These are phyloP conservation scores for Neodiprion pinetum DNA, from an alignment of 1,140 invertebrate genomes.

Conservation along the genomic window DNA sequence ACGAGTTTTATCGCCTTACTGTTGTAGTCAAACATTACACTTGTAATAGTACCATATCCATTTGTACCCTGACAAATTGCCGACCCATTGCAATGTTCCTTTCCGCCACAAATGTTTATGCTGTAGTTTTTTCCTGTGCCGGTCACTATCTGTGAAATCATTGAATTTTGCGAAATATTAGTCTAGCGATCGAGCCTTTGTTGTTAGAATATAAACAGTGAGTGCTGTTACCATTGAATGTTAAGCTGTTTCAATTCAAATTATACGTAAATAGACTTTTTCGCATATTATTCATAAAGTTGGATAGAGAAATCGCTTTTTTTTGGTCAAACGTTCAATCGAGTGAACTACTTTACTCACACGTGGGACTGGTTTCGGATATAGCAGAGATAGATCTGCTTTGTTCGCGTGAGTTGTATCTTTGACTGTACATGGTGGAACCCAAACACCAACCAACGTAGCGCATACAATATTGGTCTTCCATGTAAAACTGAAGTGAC, in stretches of 20 bases:
- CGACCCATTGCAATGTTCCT: conserved; percentile 40
- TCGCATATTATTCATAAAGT: too few species aligned
- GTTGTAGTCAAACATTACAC: conserved; percentile 44
- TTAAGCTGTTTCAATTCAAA: too few species aligned
- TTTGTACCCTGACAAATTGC: conserved; percentile 38
- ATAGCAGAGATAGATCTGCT: conserved; percentile 36
- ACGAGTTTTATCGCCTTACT: conserved; percentile 40
- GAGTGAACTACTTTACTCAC: conserved; percentile 31
- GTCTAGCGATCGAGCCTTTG: too few species aligned
- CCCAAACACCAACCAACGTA: conserved; percentile 33
- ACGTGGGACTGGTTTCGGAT: conserved; percentile 30
- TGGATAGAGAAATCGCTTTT: too few species aligned
- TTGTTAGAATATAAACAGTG: too few species aligned
- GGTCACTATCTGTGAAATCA: not conserved
- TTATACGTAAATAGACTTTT: too few species aligned
- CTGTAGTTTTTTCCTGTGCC: conserved; percentile 32
- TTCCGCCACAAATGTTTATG: conserved; percentile 42
- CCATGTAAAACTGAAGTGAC: conserved; percentile 61
- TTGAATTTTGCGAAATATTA: not conserved
- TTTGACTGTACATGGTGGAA: conserved; percentile 38
- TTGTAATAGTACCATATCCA: conserved; percentile 39
- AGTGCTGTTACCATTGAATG: too few species aligned
- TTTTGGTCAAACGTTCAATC: too few species aligned
- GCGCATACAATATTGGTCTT: conserved; percentile 59
- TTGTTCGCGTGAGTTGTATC: conserved; percentile 36